Conservation (phyloP, 2,888 invertebrate species). For the Synergus laeviventris region DNA sequence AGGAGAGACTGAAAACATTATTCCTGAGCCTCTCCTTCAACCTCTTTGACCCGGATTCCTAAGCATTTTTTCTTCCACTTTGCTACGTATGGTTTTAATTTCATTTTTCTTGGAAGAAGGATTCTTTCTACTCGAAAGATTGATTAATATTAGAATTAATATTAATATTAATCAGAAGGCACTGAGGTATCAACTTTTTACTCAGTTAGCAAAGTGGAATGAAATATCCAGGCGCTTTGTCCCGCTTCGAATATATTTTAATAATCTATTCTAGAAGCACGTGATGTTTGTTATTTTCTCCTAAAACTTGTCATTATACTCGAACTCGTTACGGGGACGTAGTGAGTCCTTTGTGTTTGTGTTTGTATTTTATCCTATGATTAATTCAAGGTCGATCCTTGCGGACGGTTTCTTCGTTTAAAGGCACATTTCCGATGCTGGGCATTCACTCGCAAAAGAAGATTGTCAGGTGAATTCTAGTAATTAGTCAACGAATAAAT, state of each 20-base stretch:
- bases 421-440: constrained; percentile 19
- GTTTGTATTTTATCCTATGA: background rate
- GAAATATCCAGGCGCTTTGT: constrained; percentile 43
- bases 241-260: constrained; percentile 36
- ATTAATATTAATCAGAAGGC: background rate
- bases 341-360: background rate
- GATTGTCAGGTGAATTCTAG: background rate
- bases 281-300: constrained; percentile 29
- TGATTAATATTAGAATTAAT: background rate
- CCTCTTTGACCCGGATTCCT: constrained; percentile 21
- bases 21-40: constrained; percentile 24
- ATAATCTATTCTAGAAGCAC: constrained; percentile 20
- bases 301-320: constrained; percentile 15
- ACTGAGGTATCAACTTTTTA: background rate
- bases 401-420: constrained; percentile 8
- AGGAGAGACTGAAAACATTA: constrained; percentile 41
- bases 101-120: background rate
- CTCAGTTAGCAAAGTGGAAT: background rate
- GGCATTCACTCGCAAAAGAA: background rate
- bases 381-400: constrained; percentile 6
- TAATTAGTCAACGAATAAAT: constrained; percentile 9
- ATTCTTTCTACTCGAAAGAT: background rate
- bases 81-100: background rate
- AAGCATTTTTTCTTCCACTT: constrained; percentile 18
- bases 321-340: background rate